These are phyloP conservation scores for Pandemis cinnamomeana DNA, from an alignment of 2,888 invertebrate species.

Conservation along the genomic window DNA sequence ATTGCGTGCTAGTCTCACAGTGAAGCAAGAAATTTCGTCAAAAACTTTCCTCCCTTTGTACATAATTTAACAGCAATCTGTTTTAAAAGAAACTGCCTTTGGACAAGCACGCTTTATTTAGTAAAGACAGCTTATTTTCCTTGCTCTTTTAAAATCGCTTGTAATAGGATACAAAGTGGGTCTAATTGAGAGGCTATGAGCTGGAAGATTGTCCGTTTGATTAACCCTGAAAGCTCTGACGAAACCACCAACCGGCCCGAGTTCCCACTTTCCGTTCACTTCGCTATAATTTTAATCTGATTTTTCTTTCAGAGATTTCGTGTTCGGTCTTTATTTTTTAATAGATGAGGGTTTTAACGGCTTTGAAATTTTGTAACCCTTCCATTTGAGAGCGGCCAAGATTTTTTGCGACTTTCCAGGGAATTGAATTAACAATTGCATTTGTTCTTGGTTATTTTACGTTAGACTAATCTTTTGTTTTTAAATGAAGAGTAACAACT, in stretches of 20 bases:
- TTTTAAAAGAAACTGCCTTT: conserved; percentile 25
- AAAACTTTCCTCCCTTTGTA: conserved; percentile 20
- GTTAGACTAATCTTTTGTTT: not conserved
- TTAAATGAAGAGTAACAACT: not conserved
- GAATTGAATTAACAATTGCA: conserved; percentile 11
- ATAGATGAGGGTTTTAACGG: conserved; percentile 25
- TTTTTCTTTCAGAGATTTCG: conserved; percentile 31
- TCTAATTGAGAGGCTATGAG: conserved; percentile 59
- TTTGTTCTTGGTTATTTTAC: not conserved
- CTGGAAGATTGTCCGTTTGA: conserved; percentile 66
- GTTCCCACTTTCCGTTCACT: conserved; percentile 31
- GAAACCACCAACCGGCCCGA: conserved; percentile 27
- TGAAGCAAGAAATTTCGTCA: conserved; percentile 25
- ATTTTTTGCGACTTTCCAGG: not conserved
- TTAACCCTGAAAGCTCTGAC: conserved; percentile 57
- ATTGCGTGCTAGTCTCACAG: not conserved
- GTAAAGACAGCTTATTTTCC: conserved; percentile 37
- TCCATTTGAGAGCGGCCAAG: conserved; percentile 8
- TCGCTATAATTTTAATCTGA: conserved; percentile 31
- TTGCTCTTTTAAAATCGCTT: conserved; percentile 59
- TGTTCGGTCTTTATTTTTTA: conserved; percentile 26
- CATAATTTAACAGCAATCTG: conserved; percentile 28
- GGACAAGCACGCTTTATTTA: conserved; percentile 30
- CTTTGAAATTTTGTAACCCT: conserved; percentile 22
- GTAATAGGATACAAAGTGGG: conserved; percentile 61